Evolutionary conservation across 2,797 vertebrate genomes (phyloP), one percentile per base, ranked within the genome.

Genomic region (Nannoperca obscura): DNA sequence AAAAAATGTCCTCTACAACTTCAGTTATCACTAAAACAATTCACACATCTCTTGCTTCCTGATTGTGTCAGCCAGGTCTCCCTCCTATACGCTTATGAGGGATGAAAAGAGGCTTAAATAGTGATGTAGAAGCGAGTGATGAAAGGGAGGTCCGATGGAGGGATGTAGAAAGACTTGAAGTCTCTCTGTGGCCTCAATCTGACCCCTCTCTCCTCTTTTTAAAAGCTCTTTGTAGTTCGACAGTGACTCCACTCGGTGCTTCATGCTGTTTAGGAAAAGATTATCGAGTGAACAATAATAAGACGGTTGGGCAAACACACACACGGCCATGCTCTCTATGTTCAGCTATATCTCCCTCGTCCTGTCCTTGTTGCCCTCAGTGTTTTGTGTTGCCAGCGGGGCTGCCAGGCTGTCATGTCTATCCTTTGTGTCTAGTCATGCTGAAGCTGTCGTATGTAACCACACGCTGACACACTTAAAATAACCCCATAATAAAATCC

Each of bases 401-500:
- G 72, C 69, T 73, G 83, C 74, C 77, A 71, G 63, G 38, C 83
- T 78, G 69, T 80, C 74, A 61, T 59, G 72, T 85, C 57, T 81
- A 2, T 36, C 55, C 80, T 83, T 81, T 85, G 83, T 85, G 88
- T 88, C 84, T 74, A 80, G 91, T 91, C 87, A 89, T 82, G 85
- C 87, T 69, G 82, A 90, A 88, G 83, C 67, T 77, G 84, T 83
- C 75, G 36, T 38, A 73, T 55, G 24, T 27, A 85, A 89, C 86
- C 78, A 46, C 85, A 73, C 59, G 2, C 55, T 20, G 58, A 86
- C 88, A 76, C 70, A 53, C 84, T 79, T 73, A 83, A 86, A 89
- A 91, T 85, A 89, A 85, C 82, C 80, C 58, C 0, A 38, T 89
- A 71, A 87, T 88, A 75, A 91, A 91, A 86, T 74, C 81, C 83